Evolutionary conservation across 2,113 vertebrate species (phyloP).

Genomic region (Rattus rattus): DNA sequence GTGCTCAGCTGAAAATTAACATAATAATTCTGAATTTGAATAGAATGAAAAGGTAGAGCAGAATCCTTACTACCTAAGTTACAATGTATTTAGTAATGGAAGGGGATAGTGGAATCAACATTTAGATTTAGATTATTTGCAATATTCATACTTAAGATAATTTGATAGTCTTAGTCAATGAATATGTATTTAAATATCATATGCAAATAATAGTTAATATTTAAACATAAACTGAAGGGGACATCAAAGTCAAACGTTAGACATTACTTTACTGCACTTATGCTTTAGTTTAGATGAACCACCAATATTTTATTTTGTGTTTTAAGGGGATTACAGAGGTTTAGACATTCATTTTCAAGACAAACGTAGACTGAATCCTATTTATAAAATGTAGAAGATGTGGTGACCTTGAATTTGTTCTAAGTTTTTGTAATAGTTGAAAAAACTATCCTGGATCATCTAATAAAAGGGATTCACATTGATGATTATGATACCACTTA

Average conservation of each 20-base stretch:
- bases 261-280: background rate
- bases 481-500: background rate
- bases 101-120: background rate
- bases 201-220: background rate
- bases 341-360: background rate
- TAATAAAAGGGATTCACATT: background rate
- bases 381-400: background rate
- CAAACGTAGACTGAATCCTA: background rate
- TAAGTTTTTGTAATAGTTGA: background rate
- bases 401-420: background rate
- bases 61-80: background rate
- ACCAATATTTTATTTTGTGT: background rate
- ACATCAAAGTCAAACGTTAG: background rate
- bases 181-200: conserved; percentile 9
- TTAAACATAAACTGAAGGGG: background rate
- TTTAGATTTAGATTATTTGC: background rate
- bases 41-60: conserved; percentile 50
- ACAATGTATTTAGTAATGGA: background rate
- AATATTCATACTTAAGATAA: background rate
- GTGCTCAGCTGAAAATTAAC: conserved; percentile 51
- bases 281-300: background rate
- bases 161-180: background rate
- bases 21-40: conserved; percentile 47
- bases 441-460: background rate
- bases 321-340: background rate